Base-by-base conservation (phyloP, 2,888 invertebrate genomes). In the Operophtera brumata region DNA sequence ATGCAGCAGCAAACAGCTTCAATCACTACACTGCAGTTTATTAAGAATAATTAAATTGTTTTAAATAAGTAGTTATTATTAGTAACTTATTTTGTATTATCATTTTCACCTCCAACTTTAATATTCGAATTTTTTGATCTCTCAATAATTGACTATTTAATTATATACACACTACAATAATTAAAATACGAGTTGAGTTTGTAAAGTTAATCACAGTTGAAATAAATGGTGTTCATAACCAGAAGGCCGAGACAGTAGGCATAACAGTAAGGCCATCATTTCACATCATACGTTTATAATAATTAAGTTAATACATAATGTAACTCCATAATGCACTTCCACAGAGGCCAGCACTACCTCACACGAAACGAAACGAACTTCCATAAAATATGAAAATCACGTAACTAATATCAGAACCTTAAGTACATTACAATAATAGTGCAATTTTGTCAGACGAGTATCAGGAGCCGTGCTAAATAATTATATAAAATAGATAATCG, bases 141-240 rank as follows among this genome's bases (percentile, higher is more conserved):
- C 66, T 68, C 70, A 71, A 67, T 76, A 78, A 79, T 77, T 80
- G 75, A 80, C 75, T 75, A 75, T 70, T 66, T 68, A 66, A 64
- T 68, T 73, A 75, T 75, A 54, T 77, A 78, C 76, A 78, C 61
- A 69, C 67, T 74, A 67, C 60, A 55, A 57, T 66, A 64, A 66
- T 70, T 67, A 74, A 70, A 72, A 73, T 75, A 79, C 76, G 76
- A 80, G 80, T 77, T 77, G 82, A 82, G 79, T 84, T 83, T 84
- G 79, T 85, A 86, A 80, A 84, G 78, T 81, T 79, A 84, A 86
- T 86, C 86, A 86, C 87, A 87, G 86, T 79, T 81, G 77, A 79
- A 80, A 77, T 80, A 78, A 75, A 80, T 83, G 82, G 82, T 84
- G 80, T 84, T 80, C 65, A 61, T 67, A 70, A 72, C 73, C 73